These are phyloP conservation scores for Zaprionus davidi DNA, from an alignment of 1,140 invertebrate genomes.

Conservation along the genomic window DNA sequence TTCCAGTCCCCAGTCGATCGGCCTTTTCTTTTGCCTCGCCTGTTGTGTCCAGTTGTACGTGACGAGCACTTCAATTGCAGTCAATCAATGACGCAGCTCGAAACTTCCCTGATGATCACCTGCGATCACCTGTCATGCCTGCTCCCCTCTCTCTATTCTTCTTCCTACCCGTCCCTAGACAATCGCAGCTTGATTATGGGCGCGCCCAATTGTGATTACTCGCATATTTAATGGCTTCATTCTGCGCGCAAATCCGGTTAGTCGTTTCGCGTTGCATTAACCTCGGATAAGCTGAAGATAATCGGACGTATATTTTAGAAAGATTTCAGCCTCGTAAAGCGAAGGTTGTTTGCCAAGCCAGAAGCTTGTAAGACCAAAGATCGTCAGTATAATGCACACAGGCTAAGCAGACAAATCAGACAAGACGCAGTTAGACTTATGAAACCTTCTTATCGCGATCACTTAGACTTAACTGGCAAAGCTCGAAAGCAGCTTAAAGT, in stretches of 20 bases:
- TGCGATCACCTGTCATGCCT: conserved; percentile 33
- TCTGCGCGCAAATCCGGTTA: conserved; percentile 35
- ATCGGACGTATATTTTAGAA: neutral
- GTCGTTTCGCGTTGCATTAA: conserved; percentile 3
- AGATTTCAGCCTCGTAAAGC: neutral
- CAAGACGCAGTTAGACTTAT: neutral
- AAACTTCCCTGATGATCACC: conserved; percentile 36
- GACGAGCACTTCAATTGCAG: conserved; percentile 53
- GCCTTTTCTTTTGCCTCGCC: conserved; percentile 13
- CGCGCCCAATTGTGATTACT: conserved; percentile 48
- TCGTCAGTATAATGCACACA: neutral
- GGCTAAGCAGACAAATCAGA: neutral
- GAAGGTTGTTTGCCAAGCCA: neutral
- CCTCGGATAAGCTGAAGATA: neutral
- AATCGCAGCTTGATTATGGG: conserved; percentile 44
- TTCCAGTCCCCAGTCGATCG: conserved; percentile 2
- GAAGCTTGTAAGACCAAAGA: neutral
- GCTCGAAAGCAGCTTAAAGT: conserved; percentile 3
- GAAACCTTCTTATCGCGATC: neutral
- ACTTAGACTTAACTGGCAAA: neutral
- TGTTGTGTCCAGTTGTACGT: conserved; percentile 40
- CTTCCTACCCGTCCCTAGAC: conserved; percentile 19
- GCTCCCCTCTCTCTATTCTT: neutral
- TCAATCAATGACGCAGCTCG: conserved; percentile 55
- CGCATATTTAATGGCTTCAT: conserved; percentile 49